Evolutionary conservation across 2,888 invertebrate genomes (phyloP).

Genomic region (Aphodius granarius): DNA sequence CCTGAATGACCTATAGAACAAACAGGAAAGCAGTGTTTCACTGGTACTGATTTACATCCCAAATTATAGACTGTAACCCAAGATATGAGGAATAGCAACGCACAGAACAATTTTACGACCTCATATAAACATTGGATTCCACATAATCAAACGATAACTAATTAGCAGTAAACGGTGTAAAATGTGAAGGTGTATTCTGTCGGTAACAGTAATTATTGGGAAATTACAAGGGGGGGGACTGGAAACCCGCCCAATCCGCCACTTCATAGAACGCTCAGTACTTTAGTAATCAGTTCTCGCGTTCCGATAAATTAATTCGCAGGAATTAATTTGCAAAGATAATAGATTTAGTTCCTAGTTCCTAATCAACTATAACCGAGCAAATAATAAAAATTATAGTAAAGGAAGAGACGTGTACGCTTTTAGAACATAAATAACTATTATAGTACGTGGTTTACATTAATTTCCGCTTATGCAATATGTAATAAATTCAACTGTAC

Average conservation of each 20-base stretch:
- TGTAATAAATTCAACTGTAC: background rate
- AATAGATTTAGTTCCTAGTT: background rate
- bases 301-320: background rate
- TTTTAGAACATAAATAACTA: conserved; percentile 4
- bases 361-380: no score
- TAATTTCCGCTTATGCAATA: background rate
- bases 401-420: no score
- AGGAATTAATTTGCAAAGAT: background rate
- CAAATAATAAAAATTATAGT: no score
- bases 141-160: background rate
- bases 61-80: no score
- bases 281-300: background rate
- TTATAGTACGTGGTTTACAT: background rate
- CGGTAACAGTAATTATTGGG: background rate
- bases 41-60: no score
- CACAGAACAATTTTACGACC: no score
- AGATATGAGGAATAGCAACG: no score
- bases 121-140: background rate
- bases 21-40: no score
- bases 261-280: background rate
- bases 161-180: background rate
- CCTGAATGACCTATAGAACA: no score
- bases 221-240: background rate
- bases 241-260: background rate
- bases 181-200: background rate